Evolutionary conservation across 2,797 vertebrate genomes (phyloP), one percentile per base, ranked within the genome.

Genomic region (Melanotaenia maccullochi): DNA sequence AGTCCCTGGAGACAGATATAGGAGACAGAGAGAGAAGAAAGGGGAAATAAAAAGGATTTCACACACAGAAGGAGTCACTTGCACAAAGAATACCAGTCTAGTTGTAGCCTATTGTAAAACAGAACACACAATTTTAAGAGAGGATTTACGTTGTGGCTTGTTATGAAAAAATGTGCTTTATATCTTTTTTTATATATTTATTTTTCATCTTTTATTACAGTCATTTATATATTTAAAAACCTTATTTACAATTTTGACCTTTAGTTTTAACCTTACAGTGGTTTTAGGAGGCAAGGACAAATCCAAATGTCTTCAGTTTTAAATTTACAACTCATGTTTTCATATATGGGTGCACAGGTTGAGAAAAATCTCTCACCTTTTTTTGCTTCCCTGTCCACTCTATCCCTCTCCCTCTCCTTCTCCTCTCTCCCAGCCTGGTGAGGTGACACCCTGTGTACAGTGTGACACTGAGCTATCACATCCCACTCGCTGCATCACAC

Each of bases 401-500:
- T 72, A 61, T 74, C 55, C n/a, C 65, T 54, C 35, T 61, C 60
- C 18, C 49, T 67, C 71, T 74, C 32, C 63, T 55, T 74, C 75
- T 25, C 51, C 58, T 33, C 57, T 58, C 69, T 75, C 35, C 22
- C 60, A 82, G 83, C 69, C 85, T 88, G 87, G 75, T 77, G 84
- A 90, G 85, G 86, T 88, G 89, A 89, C 92, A 91, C 87, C 78
- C 81, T 64, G 86, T 76, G 84, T 83, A 66, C 86, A 74, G 83
- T 88, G 87, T 90, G 89, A 91, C 90, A 91, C 83, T 44, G 78
- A 88, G 85, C 87, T 87, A 85, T 88, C 91, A 93, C 91, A 87
- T 93, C 91, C 91, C 86, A 92, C 91, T 89, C 89, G 79, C 79
- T 71, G 81, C 88, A 90, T 92, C 88, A 83, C 92, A 90, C 93